These are phyloP conservation scores for Ophion costatus DNA, from an alignment of 2,888 invertebrate species.

Conservation along the genomic window DNA sequence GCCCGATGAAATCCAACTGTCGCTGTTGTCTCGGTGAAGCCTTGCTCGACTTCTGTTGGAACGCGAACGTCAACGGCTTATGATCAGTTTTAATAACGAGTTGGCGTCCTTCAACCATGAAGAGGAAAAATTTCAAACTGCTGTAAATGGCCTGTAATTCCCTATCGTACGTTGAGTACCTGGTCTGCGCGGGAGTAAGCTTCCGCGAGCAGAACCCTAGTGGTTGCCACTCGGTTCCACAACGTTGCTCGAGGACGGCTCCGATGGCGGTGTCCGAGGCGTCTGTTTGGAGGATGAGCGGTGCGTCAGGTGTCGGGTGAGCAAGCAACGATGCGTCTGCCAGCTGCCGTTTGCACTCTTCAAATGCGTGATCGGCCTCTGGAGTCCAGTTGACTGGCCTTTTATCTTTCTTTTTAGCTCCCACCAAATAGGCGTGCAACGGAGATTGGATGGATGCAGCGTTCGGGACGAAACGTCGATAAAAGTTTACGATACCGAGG, in stretches of 20 bases:
- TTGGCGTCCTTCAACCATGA: conserved; percentile 51
- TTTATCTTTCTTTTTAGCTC: conserved; percentile 61
- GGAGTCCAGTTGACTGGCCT: conserved; percentile 48
- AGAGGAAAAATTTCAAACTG: neutral
- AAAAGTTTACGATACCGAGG: conserved; percentile 44
- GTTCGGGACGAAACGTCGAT: conserved; percentile 21
- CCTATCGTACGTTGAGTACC: conserved; percentile 46
- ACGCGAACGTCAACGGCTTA: conserved; percentile 46
- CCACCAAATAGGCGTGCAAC: conserved; percentile 10
- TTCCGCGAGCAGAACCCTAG: conserved; percentile 33
- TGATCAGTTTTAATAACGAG: conserved; percentile 46
- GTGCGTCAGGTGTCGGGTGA: conserved; percentile 54
- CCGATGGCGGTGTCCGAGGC: conserved; percentile 72
- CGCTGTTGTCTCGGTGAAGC: conserved; percentile 48
- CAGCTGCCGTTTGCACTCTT: conserved; percentile 17
- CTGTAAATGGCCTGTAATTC: conserved; percentile 40
- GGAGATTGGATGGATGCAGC: conserved; percentile 38
- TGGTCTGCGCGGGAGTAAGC: conserved; percentile 13
- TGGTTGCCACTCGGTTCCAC: conserved; percentile 33
- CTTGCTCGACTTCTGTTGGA: conserved; percentile 26
- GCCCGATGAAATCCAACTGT: conserved; percentile 42
- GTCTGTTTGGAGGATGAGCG: conserved; percentile 56
- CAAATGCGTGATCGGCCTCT: conserved; percentile 46
- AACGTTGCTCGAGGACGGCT: conserved; percentile 69
- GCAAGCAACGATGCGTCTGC: conserved; percentile 52